A percentile compares a stretch with the other conserved stretches of the same genome.
These are phyloP conservation scores for Lepus americanus DNA, from an alignment of 2,113 vertebrate species.

Conservation along the genomic window DNA sequence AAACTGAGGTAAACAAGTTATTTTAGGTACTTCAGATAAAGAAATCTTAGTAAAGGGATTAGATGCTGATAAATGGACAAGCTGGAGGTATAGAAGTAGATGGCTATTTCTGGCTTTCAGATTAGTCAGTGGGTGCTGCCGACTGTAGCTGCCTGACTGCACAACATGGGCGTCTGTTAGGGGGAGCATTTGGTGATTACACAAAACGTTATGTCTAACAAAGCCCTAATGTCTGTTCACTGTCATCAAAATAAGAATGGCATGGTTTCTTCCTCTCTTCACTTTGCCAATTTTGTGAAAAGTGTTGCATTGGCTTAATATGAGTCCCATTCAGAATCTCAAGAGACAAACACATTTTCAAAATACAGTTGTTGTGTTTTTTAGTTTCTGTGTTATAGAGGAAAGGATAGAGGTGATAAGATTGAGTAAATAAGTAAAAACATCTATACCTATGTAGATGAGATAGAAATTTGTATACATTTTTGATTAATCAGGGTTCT, in stretches of 20 bases:
- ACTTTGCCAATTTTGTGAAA: not conserved
- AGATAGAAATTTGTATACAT: not conserved
- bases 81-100: not conserved
- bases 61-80: not conserved
- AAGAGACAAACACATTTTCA: not conserved
- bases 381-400: not conserved
- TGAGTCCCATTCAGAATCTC: not conserved
- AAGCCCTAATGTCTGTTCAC: not conserved
- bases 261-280: not conserved
- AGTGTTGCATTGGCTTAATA: not conserved
- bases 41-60: slow-evolving; percentile 4
- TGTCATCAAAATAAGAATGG: not conserved
- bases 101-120: not conserved
- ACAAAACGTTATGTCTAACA: not conserved
- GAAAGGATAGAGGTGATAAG: not conserved
- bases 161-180: not conserved
- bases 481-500: not conserved
- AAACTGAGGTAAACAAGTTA: not conserved
- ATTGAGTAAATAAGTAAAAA: not conserved
- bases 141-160: not conserved
- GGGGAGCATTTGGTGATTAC: not conserved
- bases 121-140: not conserved
- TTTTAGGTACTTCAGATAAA: not conserved
- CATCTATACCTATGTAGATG: not conserved
- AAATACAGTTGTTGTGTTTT: not conserved